Percentiles rank a stretch among this genome's conserved stretches.
These are phyloP conservation scores for Salmo trutta DNA, from an alignment of 2,797 vertebrate genomes.

Conservation along the genomic window DNA sequence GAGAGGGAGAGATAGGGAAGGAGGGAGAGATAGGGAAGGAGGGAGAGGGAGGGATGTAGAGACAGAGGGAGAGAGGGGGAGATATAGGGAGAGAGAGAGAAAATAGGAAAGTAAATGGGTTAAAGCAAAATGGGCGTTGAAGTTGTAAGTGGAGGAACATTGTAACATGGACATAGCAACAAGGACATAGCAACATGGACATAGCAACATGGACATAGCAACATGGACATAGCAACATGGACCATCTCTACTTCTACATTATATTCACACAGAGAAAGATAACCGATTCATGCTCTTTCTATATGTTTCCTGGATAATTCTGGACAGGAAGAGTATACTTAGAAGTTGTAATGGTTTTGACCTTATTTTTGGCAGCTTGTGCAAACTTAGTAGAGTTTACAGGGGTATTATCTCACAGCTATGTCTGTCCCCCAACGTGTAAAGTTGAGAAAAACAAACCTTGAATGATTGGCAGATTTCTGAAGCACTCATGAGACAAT, in stretches of 20 bases:
- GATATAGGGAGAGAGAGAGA: background rate
- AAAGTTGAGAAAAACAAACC: constrained; percentile 72
- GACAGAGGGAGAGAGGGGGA: background rate
- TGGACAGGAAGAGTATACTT: background rate
- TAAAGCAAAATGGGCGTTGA: background rate
- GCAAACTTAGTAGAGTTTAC: background rate
- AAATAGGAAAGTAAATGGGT: background rate
- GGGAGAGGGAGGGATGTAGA: constrained; percentile 8
- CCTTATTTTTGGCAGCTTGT: background rate
- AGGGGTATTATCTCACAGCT: too few relatives aligned
- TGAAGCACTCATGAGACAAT: constrained; percentile 43
- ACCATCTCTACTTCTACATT: background rate
- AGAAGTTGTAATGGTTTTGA: background rate
- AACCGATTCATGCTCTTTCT: background rate
- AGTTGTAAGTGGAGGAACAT: background rate
- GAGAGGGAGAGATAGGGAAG: constrained; percentile 2
- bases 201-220: too few relatives aligned
- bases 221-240: too few relatives aligned
- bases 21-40: too few relatives aligned
- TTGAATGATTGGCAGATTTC: constrained; percentile 69
- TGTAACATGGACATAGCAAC: too few relatives aligned
- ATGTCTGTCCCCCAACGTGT: constrained; percentile 28
- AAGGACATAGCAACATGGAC: too few relatives aligned
- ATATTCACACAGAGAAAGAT: background rate
- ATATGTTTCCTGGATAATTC: background rate